Evolutionary conservation across 2,113 vertebrate species (phyloP).

Genomic region (Scalopus aquaticus): DNA sequence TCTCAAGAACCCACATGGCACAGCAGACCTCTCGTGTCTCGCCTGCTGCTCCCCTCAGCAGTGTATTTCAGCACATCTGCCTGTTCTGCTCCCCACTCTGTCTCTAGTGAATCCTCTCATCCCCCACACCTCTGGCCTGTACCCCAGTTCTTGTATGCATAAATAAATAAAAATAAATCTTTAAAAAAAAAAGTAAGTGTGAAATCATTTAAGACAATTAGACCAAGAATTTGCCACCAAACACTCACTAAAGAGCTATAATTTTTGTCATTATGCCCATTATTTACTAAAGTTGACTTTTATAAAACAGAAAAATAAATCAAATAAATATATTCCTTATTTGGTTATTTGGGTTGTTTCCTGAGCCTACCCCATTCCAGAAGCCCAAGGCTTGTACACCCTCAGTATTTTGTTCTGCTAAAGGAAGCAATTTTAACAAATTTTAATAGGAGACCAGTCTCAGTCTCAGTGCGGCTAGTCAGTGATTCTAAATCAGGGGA

Average conservation of each 20-base stretch:
- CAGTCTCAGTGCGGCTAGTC: not conserved
- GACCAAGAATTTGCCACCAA: not conserved
- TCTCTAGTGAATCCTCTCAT: no score
- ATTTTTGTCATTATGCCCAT: not conserved
- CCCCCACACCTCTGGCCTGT: no score
- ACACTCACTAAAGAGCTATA: not conserved
- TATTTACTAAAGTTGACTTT: conserved; percentile 24
- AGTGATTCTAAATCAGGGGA: not conserved
- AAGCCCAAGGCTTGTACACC: not conserved
- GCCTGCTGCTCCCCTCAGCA: no score
- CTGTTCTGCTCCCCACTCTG: no score
- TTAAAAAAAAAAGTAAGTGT: no score
- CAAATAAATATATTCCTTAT: not conserved
- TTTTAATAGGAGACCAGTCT: not conserved
- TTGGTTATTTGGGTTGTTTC: not conserved
- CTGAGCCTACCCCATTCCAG: not conserved
- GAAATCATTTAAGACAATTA: not conserved
- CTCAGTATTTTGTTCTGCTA: not conserved
- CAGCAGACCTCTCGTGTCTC: no score
- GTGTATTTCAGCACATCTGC: no score
- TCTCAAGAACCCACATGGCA: no score
- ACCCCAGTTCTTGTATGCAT: no score
- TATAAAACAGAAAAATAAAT: conserved; percentile 24
- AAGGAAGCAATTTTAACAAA: not conserved
- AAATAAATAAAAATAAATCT: no score